phyloP scores from a whole-genome alignment of 2,888 invertebrate species.

The Sarcophaga carnaria region DNA sequence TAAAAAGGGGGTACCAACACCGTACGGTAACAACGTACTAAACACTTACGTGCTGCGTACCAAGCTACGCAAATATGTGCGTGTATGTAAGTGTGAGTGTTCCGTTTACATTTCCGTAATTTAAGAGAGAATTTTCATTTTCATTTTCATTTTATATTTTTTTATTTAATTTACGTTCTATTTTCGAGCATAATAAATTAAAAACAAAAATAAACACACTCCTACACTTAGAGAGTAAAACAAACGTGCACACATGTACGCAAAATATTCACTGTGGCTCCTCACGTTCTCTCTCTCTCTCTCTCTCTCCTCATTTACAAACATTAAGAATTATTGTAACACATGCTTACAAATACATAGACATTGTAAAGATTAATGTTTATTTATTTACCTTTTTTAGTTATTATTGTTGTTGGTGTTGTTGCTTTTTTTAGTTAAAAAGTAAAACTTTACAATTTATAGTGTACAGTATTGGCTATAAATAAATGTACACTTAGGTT shows the following conservation, averaged over 20 bases:
- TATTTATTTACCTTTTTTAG: slow-evolving; percentile 49
- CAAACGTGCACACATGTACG: slow-evolving; percentile 1
- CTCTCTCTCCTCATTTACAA: neutral
- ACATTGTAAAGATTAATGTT: slow-evolving; percentile 44
- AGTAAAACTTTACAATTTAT: slow-evolving; percentile 31
- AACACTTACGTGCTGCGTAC: neutral
- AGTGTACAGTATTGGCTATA: neutral
- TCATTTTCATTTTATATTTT: neutral
- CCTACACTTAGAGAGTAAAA: neutral
- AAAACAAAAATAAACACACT: slow-evolving; percentile 27
- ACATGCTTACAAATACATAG: neutral
- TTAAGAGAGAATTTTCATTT: slow-evolving; percentile 56
- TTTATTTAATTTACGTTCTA: slow-evolving; percentile 50
- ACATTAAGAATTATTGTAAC: neutral
- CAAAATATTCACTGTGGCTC: neutral
- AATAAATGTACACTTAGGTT: neutral
- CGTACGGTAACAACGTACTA: too few species aligned
- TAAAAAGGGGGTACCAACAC: neutral
- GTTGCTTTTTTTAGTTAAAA: slow-evolving; percentile 24
- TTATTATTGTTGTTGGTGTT: neutral
- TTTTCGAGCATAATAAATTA: slow-evolving; percentile 48
- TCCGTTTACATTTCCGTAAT: slow-evolving; percentile 37
- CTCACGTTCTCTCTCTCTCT: neutral
- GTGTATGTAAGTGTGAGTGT: neutral
- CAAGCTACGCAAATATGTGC: neutral